phyloP scores from a whole-genome alignment of 92 coral and sea anemone species.

The Phenganax subtilis region DNA sequence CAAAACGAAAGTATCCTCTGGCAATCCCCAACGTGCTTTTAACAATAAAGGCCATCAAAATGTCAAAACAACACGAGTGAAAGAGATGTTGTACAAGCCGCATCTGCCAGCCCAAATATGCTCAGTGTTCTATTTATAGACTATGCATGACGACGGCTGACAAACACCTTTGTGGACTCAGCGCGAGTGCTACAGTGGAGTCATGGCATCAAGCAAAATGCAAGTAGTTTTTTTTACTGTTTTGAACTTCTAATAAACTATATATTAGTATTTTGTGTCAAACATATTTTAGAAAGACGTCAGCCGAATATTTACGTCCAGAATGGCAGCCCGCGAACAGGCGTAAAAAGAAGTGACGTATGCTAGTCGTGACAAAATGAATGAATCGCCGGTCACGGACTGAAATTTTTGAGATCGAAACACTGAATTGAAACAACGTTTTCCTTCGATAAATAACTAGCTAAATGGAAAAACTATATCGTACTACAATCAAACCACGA shows the following conservation, averaged over 20 bases:
- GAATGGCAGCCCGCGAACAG: constrained; percentile 5
- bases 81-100: neutral
- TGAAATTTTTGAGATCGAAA: too few species aligned
- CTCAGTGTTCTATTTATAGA: constrained; percentile 35
- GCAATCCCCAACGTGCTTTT: neutral
- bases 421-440: too few species aligned
- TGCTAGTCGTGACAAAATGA: neutral
- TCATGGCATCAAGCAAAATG: neutral
- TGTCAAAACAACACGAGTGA: constrained; percentile 5
- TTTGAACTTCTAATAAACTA: neutral
- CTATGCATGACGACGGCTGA: neutral
- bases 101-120: constrained; percentile 10
- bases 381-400: neutral
- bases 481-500: too few species aligned
- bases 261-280: neutral
- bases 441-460: too few species aligned
- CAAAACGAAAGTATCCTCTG: neutral
- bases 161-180: constrained; percentile 1
- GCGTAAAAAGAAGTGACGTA: neutral
- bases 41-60: constrained; percentile 14
- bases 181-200: neutral
- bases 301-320: neutral
- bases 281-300: neutral
- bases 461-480: too few species aligned
- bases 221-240: neutral